Conservation (phyloP, 2,113 vertebrate genomes). For the Bombycilla garrulus region DNA sequence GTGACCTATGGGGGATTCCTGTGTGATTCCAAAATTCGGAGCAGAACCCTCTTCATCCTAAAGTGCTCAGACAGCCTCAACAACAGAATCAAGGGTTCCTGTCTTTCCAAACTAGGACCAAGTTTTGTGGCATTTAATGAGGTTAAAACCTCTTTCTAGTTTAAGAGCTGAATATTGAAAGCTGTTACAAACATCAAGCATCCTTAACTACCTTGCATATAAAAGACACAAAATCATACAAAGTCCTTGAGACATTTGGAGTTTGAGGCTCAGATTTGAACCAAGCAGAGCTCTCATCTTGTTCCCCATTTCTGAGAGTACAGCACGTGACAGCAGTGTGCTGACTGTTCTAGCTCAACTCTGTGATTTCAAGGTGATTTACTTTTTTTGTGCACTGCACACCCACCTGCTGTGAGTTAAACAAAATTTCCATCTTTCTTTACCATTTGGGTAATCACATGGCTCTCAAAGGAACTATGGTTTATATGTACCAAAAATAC, state of each 20-base stretch:
- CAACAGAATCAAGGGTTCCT: background rate
- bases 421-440: background rate
- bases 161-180: background rate
- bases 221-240: background rate
- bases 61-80: background rate
- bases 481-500: background rate
- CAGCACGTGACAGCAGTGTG: background rate
- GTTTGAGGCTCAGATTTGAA: slow-evolving; percentile 7
- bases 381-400: background rate
- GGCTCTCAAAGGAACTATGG: background rate
- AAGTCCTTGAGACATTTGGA: slow-evolving; percentile 5
- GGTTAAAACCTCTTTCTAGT: background rate
- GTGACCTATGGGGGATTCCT: background rate
- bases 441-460: background rate
- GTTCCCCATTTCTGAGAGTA: background rate
- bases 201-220: background rate
- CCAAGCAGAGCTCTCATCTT: background rate
- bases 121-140: background rate
- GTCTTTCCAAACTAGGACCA: background rate
- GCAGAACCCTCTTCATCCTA: background rate
- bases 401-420: background rate
- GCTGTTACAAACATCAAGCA: background rate
- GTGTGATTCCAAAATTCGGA: background rate
- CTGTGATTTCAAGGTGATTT: slow-evolving; percentile 24
- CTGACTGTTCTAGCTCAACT: background rate